Evolutionary conservation across 2,113 vertebrate species (phyloP).

Genomic region (Serinus canaria): DNA sequence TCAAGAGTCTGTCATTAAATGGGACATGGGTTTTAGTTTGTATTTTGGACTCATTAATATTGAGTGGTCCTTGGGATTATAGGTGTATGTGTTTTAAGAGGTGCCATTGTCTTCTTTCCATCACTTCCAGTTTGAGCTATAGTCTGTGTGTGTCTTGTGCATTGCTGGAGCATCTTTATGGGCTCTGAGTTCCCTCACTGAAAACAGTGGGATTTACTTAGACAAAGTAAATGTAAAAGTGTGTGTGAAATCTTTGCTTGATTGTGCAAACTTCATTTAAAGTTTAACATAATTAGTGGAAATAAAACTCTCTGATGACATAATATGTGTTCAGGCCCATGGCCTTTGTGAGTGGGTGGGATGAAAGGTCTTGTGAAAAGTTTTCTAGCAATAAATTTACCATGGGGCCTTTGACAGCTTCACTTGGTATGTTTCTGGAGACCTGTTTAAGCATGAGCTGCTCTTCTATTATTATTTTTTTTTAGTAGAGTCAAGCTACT

Average conservation of each 20-base stretch:
- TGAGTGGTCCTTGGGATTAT: background rate
- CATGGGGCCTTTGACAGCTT: background rate
- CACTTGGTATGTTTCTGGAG: background rate
- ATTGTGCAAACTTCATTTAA: background rate
- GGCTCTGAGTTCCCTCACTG: background rate
- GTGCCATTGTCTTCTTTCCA: background rate
- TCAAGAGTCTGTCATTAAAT: background rate
- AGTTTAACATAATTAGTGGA: background rate
- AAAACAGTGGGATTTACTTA: background rate
- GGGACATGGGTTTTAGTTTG: background rate
- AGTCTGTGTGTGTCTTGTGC: accelerated
- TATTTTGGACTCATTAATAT: background rate
- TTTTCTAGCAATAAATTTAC: background rate
- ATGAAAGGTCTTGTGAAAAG: background rate
- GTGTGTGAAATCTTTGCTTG: background rate
- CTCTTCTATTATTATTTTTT: background rate
- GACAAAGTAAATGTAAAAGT: background rate
- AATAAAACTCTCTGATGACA: background rate
- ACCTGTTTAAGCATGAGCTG: background rate
- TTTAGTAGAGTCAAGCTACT: background rate
- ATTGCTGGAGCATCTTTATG: background rate
- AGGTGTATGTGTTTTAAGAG: background rate
- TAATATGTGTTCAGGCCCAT: background rate
- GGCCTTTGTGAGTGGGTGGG: background rate
- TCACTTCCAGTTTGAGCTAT: accelerated